These are phyloP conservation scores for Glaucomys volans DNA, from an alignment of 2,113 vertebrate genomes.

Conservation along the genomic window DNA sequence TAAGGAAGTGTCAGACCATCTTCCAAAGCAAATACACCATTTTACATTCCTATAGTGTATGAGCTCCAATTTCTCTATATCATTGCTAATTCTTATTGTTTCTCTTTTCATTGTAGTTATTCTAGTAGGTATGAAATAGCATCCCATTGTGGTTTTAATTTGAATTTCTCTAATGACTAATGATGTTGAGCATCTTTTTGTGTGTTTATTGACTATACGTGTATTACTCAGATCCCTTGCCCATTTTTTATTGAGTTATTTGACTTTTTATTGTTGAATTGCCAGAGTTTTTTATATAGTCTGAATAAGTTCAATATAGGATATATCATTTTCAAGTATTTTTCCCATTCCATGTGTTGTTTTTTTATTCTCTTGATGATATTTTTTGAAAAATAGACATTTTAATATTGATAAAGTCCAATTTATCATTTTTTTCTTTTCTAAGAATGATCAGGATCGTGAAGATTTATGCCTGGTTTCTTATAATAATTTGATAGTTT, in stretches of 20 bases:
- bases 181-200: background rate
- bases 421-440: background rate
- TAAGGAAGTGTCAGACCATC: background rate
- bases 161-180: background rate
- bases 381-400: slow-evolving; percentile 1
- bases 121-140: background rate
- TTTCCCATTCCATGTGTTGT: background rate
- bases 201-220: background rate
- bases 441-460: background rate
- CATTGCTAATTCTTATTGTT: background rate
- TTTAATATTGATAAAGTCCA: background rate
- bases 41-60: background rate
- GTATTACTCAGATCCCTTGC: background rate
- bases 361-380: background rate
- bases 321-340: slow-evolving; percentile 13
- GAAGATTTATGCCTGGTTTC: background rate
- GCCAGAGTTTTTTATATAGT: background rate
- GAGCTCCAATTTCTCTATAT: background rate
- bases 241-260: background rate
- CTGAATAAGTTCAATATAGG: background rate
- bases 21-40: background rate
- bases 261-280: slow-evolving; percentile 8
- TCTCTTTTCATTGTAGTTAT: background rate
- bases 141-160: background rate
- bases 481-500: background rate